Base-by-base conservation (phyloP, 2,888 invertebrate species). In the Hirudinaria manillensis region DNA sequence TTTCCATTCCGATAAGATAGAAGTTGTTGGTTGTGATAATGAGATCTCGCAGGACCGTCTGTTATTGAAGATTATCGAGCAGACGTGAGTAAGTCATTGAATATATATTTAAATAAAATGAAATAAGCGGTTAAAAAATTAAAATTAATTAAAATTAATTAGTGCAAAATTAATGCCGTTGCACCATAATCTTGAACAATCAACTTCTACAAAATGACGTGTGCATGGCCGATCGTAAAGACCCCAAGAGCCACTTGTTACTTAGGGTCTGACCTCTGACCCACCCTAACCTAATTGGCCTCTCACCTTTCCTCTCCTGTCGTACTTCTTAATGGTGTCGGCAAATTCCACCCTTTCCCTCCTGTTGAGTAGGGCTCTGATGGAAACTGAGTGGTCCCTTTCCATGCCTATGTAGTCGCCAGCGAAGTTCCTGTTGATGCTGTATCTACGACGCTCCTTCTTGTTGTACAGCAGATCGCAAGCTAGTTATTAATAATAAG, bases 361-460 rank as follows among this genome's bases (percentile, higher is more conserved):
- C 79, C 89, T 88, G 45, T 36, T 71, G 61, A 89, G 87, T 38
- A 90, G 83, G 70, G 87, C 86, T 77, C 86, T 86, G 36, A 89
- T 83, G 21, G 38, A 16, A 2, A 73, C 65, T 21, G 87, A 87
- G 10, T 89, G 89, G 77, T 87, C 87, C 78, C 88, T 86, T 76
- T 90, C 90, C 79, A 90, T 81, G 1, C 90, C 90, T 78, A 90
- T 89, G 83, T 90, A 90, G 83, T 90, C 90, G 7, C 90, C 90
- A 61, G 89, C 88, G 84, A 90, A 90, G 82, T 89, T 89, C 76
- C 90, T 85, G 83, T 90, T 90, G 32, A 90, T 80, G 77, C 90
- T 90, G 81, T 86, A 87, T 10, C 87, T 83, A 77, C 89, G 85
- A 13, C 90, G 85, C 81, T 90, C 89, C 81, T 90, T 90, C 82